Evolutionary conservation across 1,140 invertebrate genomes (phyloP), one percentile per base, ranked within the genome.

Genomic region (Drosophila willistoni): DNA sequence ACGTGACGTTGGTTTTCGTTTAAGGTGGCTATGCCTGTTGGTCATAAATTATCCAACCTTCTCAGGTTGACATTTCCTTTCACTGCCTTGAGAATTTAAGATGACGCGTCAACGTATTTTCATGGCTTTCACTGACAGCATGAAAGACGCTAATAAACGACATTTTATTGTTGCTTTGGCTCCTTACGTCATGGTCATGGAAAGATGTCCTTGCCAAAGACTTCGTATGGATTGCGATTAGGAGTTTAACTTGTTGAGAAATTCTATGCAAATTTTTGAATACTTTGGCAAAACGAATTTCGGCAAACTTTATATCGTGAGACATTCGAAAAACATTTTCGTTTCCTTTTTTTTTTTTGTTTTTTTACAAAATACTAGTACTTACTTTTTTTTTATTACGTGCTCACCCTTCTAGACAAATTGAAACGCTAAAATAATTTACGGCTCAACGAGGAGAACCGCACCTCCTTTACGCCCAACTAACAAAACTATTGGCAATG

Each of bases 371-470:
- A 51, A 22, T 51, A 22, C 44, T 17, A 51, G 17, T 22, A 51
- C 17, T 19, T 51, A 51, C 44, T 51, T 4, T 22, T 17, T 7
- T 47, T 51, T 51, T 51, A 51, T 51, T 22, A 51, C 39, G 33
- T 12, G 42, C 75, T 68, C 82, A 82, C 59, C 74, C 80, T 86
- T 70, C 66, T 68, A 33, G 75, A 56, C 82, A 79, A 87, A 86
- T 77, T 87, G 82, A 86, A 83, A 77, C 77, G 84, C 79, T 86
- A 86, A 86, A 86, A 86, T 89, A 86, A 89, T 86, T 86, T 86
- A 86, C 83, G 84, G 73, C 83, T 72, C 64, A 82, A 82, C 71
- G 66, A 22, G 19, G 19, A 68, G 44, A 68, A 73, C 68, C 59
- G 42, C 71, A 57, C 34, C 34, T 29, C 54, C 44, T 51, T 51